These are phyloP conservation scores for Cheilinus undulatus DNA, from an alignment of 2,113 vertebrate species.

Conservation along the genomic window DNA sequence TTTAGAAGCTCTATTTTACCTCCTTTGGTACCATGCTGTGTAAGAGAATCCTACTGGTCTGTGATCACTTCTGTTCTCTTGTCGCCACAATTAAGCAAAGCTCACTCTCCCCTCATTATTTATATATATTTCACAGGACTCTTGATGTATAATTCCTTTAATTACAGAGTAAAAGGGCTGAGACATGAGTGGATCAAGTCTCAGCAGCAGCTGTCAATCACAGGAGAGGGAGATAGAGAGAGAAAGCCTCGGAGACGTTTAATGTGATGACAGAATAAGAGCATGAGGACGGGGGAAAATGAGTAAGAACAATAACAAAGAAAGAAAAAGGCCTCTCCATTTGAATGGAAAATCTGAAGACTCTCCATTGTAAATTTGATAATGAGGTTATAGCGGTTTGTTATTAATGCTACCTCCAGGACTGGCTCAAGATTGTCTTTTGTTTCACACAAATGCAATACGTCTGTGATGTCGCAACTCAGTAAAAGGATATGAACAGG, in stretches of 20 bases:
- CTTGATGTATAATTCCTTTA: slow-evolving; percentile 76
- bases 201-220: slow-evolving; percentile 67
- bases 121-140: slow-evolving; percentile 61
- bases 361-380: slow-evolving; percentile 2
- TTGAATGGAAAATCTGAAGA: slow-evolving; percentile 1
- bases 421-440: neutral
- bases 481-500: neutral
- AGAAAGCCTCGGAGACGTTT: neutral
- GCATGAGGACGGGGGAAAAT: slow-evolving; percentile 2
- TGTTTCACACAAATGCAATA: slow-evolving; percentile 4
- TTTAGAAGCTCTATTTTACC: slow-evolving; percentile 39
- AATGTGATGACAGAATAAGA: slow-evolving; percentile 12
- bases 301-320: slow-evolving; percentile 19
- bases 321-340: neutral
- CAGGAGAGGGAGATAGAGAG: neutral
- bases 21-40: slow-evolving; percentile 46
- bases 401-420: slow-evolving; percentile 20
- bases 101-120: slow-evolving; percentile 45
- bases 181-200: slow-evolving; percentile 44
- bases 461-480: neutral
- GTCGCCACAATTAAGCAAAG: slow-evolving; percentile 64
- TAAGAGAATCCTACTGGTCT: slow-evolving; percentile 51
- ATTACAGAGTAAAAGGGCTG: slow-evolving; percentile 51
- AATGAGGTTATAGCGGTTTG: slow-evolving; percentile 16
- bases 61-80: slow-evolving; percentile 66